A percentile compares a stretch with the other conserved stretches of the same genome.
phyloP scores from a whole-genome alignment of 2,113 vertebrate species.

The Panthera uncia region DNA sequence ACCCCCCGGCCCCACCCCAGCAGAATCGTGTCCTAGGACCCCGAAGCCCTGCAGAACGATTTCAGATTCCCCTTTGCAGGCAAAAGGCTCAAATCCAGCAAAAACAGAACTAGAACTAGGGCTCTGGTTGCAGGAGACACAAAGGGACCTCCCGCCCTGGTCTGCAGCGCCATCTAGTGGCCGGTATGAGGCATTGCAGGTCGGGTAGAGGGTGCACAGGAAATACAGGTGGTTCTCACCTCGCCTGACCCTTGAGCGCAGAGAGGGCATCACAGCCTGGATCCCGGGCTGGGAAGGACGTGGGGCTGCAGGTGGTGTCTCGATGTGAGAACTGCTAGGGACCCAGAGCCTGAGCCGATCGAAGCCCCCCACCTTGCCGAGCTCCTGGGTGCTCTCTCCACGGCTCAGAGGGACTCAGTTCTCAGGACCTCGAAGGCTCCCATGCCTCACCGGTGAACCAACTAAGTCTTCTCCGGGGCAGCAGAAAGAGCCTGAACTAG shows the following conservation, averaged over 20 bases:
- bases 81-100: rapidly evolving
- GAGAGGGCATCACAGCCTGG: neutral
- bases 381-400: rapidly evolving
- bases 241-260: neutral
- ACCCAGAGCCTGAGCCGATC: neutral
- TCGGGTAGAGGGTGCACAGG: rapidly evolving
- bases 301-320: neutral
- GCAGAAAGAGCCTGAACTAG: neutral
- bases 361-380: neutral
- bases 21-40: neutral
- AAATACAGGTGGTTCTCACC: neutral
- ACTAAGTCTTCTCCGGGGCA: neutral
- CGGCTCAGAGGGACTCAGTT: neutral
- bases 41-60: neutral
- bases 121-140: rapidly evolving
- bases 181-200: rapidly evolving
- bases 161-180: conserved; percentile 14
- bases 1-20: neutral
- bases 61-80: neutral
- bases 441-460: neutral
- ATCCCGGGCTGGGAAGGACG: neutral
- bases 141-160: neutral
- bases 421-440: neutral
- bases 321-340: neutral
- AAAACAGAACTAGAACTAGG: neutral